These are phyloP conservation scores for Conchocele bisecta DNA, from an alignment of 2,888 invertebrate genomes.

Conservation along the genomic window DNA sequence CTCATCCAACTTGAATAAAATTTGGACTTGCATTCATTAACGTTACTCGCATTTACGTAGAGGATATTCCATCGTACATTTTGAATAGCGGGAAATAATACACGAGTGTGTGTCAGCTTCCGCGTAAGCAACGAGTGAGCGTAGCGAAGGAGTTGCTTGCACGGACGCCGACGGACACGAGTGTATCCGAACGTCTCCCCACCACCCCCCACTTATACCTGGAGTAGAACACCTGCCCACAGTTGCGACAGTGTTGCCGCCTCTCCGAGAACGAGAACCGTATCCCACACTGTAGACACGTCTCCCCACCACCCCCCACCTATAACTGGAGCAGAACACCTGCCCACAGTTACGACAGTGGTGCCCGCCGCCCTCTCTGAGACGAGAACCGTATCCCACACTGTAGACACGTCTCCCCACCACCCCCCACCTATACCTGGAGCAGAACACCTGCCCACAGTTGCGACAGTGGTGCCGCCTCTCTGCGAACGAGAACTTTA, in stretches of 20 bases:
- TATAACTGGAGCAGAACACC: slow-evolving; percentile 96
- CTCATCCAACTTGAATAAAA: too few species aligned
- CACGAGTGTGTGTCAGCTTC: too few species aligned
- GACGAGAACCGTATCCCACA: slow-evolving; percentile 94
- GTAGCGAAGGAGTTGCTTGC: too few species aligned
- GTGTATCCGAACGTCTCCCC: too few species aligned
- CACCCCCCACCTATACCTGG: slow-evolving; percentile 87
- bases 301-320: slow-evolving; percentile 91
- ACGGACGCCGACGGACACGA: too few species aligned
- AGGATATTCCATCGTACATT: too few species aligned
- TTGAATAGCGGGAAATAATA: too few species aligned
- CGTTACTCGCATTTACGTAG: too few species aligned
- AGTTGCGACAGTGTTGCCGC: slow-evolving; percentile 98
- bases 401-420: slow-evolving; percentile 94
- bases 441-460: slow-evolving; percentile 98
- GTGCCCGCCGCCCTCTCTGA: too few species aligned
- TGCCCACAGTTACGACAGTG: slow-evolving; percentile 99
- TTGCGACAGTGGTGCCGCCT: slow-evolving; percentile 98
- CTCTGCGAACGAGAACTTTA: slow-evolving; percentile 96
- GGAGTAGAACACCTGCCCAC: slow-evolving; percentile 98
- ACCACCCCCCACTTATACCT: too few species aligned
- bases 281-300: slow-evolving; percentile 93
- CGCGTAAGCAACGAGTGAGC: too few species aligned
- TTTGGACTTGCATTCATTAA: too few species aligned
- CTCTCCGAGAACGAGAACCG: slow-evolving; percentile 97